Evolutionary conservation across 1,140 invertebrate genomes (phyloP).

Genomic region (Zaprionus africanus): DNA sequence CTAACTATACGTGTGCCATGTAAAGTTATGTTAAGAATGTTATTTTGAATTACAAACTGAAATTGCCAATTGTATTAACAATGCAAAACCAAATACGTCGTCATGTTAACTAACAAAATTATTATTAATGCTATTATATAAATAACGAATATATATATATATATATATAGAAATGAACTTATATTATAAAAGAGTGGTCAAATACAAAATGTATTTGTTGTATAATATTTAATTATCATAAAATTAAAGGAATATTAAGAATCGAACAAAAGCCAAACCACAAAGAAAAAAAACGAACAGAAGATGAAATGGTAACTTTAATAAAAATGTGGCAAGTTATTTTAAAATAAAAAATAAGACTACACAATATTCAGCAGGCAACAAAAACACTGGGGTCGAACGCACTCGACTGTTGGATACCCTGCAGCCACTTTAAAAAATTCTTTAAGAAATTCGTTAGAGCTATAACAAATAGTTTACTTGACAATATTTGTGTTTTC

Average conservation of each 20-base stretch:
- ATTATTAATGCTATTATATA: conserved; percentile 68
- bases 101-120: conserved; percentile 79
- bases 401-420: background rate
- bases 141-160: conserved; percentile 38
- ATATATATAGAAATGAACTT: conserved; percentile 19
- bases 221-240: conserved; percentile 63
- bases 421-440: background rate
- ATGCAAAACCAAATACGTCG: conserved; percentile 76
- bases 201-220: conserved; percentile 12
- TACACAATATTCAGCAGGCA: background rate
- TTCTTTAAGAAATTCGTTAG: too few relatives aligned
- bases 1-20: conserved; percentile 57
- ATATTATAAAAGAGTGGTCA: conserved; percentile 42
- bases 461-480: too few relatives aligned
- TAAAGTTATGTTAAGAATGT: conserved; percentile 66
- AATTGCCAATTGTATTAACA: conserved; percentile 67
- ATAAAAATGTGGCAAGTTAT: conserved; percentile 74
- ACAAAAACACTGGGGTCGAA: background rate
- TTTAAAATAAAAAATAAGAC: conserved; percentile 48
- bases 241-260: conserved; percentile 39
- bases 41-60: conserved; percentile 56
- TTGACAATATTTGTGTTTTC: background rate
- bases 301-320: conserved; percentile 59
- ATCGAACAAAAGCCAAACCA: conserved; percentile 29
- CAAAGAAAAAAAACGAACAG: conserved; percentile 38